Evolutionary conservation across 2,113 vertebrate species (phyloP).

Genomic region (Todiramphus chloris): DNA sequence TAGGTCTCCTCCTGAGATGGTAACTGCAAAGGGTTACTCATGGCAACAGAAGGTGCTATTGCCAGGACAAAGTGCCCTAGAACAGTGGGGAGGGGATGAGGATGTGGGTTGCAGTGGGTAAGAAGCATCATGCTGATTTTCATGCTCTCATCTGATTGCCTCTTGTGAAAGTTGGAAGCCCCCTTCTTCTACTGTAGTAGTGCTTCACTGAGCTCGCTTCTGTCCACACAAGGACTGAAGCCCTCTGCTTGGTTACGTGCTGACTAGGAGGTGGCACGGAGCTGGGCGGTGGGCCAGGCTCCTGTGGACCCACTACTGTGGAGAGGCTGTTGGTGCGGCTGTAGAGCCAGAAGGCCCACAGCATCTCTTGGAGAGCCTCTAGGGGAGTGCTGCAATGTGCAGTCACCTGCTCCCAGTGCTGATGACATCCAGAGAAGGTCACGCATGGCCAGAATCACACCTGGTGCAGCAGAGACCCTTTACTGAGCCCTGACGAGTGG

Average conservation of each 20-base stretch:
- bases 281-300: not conserved
- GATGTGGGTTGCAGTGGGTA: not conserved
- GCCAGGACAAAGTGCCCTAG: not conserved
- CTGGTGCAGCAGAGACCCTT: not conserved
- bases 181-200: not conserved
- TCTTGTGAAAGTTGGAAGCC: not conserved
- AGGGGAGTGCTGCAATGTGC: not conserved
- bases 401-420: accelerated
- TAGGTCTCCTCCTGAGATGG: not conserved
- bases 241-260: not conserved
- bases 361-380: not conserved
- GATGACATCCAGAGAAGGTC: not conserved
- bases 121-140: not conserved
- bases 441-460: not conserved
- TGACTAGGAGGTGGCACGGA: not conserved
- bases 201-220: not conserved
- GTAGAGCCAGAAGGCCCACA: not conserved
- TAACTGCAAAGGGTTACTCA: not conserved
- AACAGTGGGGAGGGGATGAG: not conserved
- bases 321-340: not conserved
- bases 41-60: not conserved
- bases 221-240: not conserved
- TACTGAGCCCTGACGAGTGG: not conserved
- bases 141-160: not conserved
- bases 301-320: not conserved